Percentiles rank a stretch among this genome's conserved stretches.
Evolutionary conservation across 2,113 vertebrate genomes (phyloP).

Genomic region (Tenebrosternarchus preto): DNA sequence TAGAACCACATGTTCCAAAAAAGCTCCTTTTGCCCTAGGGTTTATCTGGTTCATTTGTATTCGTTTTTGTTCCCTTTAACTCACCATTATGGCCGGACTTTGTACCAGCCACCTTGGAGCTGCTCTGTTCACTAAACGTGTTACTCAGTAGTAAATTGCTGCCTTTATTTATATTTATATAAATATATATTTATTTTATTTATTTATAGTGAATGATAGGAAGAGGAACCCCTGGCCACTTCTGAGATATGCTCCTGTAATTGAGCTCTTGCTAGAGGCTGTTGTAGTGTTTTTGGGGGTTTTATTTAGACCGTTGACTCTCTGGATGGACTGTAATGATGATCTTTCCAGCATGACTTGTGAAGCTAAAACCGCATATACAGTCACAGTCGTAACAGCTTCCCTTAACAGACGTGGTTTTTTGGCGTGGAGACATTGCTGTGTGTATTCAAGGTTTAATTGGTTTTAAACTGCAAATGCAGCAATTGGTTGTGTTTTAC

Average conservation of each 20-base stretch:
- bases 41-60: too few relatives aligned
- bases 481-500: not conserved
- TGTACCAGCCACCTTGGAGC: too few relatives aligned
- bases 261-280: slow-evolving; percentile 6
- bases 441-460: not conserved
- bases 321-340: not conserved
- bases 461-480: not conserved
- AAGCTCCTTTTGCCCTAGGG: too few relatives aligned
- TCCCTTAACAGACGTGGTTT: not conserved
- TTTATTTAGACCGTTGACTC: too few relatives aligned
- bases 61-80: too few relatives aligned
- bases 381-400: not conserved
- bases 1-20: too few relatives aligned
- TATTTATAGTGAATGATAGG: not conserved
- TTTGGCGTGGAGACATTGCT: not conserved
- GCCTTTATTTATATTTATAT: not conserved
- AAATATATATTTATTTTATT: too few relatives aligned
- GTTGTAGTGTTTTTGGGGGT: too few relatives aligned
- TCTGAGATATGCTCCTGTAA: not conserved
- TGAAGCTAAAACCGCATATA: slow-evolving; percentile 16
- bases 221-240: slow-evolving; percentile 19
- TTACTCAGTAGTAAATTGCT: slow-evolving; percentile 2
- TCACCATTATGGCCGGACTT: too few relatives aligned
- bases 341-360: not conserved
- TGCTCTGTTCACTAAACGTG: not conserved